Base-by-base conservation (phyloP, 2,888 invertebrate genomes). In the Drosophila borealis region DNA sequence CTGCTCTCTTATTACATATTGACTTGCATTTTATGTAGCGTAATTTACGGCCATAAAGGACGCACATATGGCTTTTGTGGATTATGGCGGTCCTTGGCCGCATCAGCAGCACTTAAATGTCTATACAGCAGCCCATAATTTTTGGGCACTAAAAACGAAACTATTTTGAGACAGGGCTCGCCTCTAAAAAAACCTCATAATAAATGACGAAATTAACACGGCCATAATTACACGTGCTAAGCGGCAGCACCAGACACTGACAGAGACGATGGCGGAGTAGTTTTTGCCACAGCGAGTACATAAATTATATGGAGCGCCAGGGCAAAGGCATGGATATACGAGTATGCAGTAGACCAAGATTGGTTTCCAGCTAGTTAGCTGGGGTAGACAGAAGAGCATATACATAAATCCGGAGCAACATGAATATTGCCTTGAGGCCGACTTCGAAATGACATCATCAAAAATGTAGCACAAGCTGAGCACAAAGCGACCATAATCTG, bases 151-250 rank as follows among this genome's bases (percentile, higher is more conserved):
- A 81, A 87, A 74, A 68, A 64, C 61, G 63, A 70, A 84, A 84
- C 84, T 84, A 84, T 74, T 80, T 74, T 55, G 50, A 57, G 59
- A 34, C 21, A 36, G 11, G 19, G 49, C 19, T 14, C n/a, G 10
- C 13, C 19, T 36, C 42, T 11, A 53, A 14, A 25, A 49, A 50
- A 53, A 70, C 29, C 42, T 70, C 67, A 88, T 82, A 86, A 88
- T 84, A 80, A 88, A 88, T 86, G 88, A 86, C 81, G 76, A 74
- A 86, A 84, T 86, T 88, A 84, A 80, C 83, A 82, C 79, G 72
- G 78, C 67, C 82, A 80, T 84, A 84, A 84, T 88, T 88, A 77
- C 72, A 57, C 63, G 76, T 62, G 65, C 37, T 65, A 49, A 53
- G 49, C 46, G 41, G 42, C 42, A 56, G 33, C 37, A 41, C 44